Evolutionary conservation across 1,140 invertebrate genomes (phyloP), one percentile per base, ranked within the genome.

Genomic region (Bombus vancouverensis): DNA sequence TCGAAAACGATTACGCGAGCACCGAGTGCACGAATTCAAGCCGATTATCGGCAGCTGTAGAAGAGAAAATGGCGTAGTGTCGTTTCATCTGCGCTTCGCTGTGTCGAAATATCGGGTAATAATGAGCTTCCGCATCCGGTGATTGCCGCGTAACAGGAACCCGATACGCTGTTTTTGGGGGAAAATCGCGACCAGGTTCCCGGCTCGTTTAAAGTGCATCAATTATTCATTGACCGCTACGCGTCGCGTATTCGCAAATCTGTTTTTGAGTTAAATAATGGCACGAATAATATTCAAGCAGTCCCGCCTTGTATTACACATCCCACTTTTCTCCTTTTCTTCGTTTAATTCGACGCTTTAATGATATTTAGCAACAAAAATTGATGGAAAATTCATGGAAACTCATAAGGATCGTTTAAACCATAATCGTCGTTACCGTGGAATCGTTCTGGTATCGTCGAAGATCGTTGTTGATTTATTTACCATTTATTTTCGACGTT

Each of bases 41-140:
- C 80, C 80, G 84, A 82, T 81, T 75, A 82, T 75, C 80, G 39
- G 62, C 80, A 68, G 65, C 47, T 82, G 72, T 32, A 85, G 68
- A 25, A 82, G 80, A 70, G 80, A 82, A 59, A 75, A 68, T 81
- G 57, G 57, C 70, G 79, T 42, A 22, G n/a, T 22, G 39, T 44
- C 79, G 80, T 74, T 86, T 62, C 84, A 59, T 85, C 79, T 28
- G 47, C 44, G 80, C 59, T 57, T 74, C 84, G 37, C 18, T 59
- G 80, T 75, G 65, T 82, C 72, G 79, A 86, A 82, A 86, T 86
- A 86, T 86, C 80, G 84, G 80, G 79, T 82, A 86, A 81, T 86
- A 86, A 86, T 86, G 84, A 86, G 84, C 84, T 86, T 59, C 80
- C 72, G 62, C 71, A 68, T 75, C 84, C 84, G 79, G 71, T 57